Evolutionary conservation across 2,797 vertebrate species (phyloP), one percentile per base, ranked within the genome.

Genomic region (Allobates femoralis): DNA sequence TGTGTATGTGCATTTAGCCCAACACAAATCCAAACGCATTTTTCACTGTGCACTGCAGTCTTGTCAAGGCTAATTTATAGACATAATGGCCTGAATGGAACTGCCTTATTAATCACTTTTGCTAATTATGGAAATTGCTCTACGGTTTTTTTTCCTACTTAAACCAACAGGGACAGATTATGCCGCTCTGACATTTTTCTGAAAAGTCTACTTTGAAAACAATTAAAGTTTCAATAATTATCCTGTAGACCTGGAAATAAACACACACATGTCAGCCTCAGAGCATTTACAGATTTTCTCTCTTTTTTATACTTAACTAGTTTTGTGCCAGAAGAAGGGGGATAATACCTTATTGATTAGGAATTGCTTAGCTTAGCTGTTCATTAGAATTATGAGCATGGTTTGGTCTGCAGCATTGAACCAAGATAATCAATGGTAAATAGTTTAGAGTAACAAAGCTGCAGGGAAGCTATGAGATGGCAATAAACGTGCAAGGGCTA

Each of bases 31-130:
- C 60, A 81, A 81, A 74, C 28, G 71, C 71, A 81, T 81, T 75
- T 83, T 81, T 77, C 60, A 69, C 46, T 32, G 87, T 37, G 64
- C 78, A 84, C 78, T 77, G 78, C 87, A 85, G 87, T 85, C 69
- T 88, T 88, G 87, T 88, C 83, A 88, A 85, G 87, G 73, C 83
- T 88, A 88, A 88, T 88, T 88, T 85, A 88, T 88, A 88, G 87
- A 81, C 83, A 77, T 88, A 88, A 88, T 88, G 78, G 83, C 51
- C 76, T 81, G 83, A 88, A 81, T 85, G 83, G 87, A 88, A 81
- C 83, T 85, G 87, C 83, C 83, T 85, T 81, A 88, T 88, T 85
- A 88, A 88, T 88, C 87, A 88, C 83, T 81, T 85, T 85, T 77
- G 83, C 87, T 88, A 88, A 88, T 88, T 88, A 88, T 88, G 87